phyloP scores from a whole-genome alignment of 2,888 invertebrate genomes.

The Allolobophora icterica region DNA sequence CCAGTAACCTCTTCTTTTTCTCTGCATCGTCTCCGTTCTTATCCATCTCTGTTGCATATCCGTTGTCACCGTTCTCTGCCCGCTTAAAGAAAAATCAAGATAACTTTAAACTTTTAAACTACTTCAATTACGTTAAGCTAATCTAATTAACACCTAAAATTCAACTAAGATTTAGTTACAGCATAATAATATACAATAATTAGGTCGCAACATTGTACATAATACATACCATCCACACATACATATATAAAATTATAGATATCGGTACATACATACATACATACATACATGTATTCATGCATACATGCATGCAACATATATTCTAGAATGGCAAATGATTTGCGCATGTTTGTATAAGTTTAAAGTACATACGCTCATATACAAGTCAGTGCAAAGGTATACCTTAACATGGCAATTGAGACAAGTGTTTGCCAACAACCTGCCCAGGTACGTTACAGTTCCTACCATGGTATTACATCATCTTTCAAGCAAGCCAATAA shows the following conservation, averaged over 20 bases:
- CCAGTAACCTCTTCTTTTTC: background rate
- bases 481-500: no score
- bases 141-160: background rate
- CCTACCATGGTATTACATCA: no score
- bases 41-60: slow-evolving; percentile 1
- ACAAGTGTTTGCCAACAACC: no score
- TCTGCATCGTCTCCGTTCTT: background rate
- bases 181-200: background rate
- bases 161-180: background rate
- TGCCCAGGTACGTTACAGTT: no score
- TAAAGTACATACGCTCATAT: no score
- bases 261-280: background rate
- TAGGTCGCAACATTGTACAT: background rate
- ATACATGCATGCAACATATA: no score
- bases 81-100: background rate
- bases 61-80: slow-evolving; percentile 5
- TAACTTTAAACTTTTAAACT: background rate
- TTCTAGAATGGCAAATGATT: no score
- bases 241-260: background rate
- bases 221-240: background rate
- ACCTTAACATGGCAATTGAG: no score
- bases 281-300: no score
- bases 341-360: no score
- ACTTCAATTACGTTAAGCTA: background rate
- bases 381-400: no score